phyloP scores from a whole-genome alignment of 2,888 invertebrate species.

The Protodeltote pygarga region DNA sequence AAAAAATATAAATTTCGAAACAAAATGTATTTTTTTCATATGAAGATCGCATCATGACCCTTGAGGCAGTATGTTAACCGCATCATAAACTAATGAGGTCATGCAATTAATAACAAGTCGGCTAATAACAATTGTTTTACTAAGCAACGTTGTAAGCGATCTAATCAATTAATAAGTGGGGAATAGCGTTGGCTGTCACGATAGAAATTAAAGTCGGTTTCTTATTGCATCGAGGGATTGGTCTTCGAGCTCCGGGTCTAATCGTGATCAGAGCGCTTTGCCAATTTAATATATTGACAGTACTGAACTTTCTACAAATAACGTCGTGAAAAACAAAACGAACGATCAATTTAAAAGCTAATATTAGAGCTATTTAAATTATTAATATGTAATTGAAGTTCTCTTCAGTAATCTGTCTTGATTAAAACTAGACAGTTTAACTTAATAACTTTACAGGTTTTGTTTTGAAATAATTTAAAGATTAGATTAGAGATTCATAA shows the following conservation, averaged over 20 bases:
- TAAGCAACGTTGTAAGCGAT: conserved; percentile 53
- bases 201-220: conserved; percentile 69
- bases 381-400: conserved; percentile 6
- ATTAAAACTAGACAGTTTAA: too few relatives aligned
- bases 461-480: conserved; percentile 9
- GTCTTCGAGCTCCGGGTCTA: conserved; percentile 51
- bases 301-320: conserved; percentile 59
- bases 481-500: conserved; percentile 34
- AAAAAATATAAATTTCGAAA: too few relatives aligned
- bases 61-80: too few relatives aligned
- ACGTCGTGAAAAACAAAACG: conserved; percentile 53
- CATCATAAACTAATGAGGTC: too few relatives aligned
- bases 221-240: conserved; percentile 61
- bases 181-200: conserved; percentile 61
- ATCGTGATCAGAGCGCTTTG: conserved; percentile 70
- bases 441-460: too few relatives aligned
- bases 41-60: too few relatives aligned
- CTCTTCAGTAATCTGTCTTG: too few relatives aligned
- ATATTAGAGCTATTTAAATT: conserved; percentile 22
- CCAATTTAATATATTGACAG: conserved; percentile 67
- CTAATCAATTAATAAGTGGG: conserved; percentile 71
- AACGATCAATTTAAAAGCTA: conserved; percentile 34
- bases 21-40: too few relatives aligned
- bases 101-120: too few relatives aligned
- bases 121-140: conserved; percentile 39